Evolutionary conservation across 1,140 invertebrate genomes (phyloP), one percentile per base, ranked within the genome.

Genomic region (Matsumurasca onukii): DNA sequence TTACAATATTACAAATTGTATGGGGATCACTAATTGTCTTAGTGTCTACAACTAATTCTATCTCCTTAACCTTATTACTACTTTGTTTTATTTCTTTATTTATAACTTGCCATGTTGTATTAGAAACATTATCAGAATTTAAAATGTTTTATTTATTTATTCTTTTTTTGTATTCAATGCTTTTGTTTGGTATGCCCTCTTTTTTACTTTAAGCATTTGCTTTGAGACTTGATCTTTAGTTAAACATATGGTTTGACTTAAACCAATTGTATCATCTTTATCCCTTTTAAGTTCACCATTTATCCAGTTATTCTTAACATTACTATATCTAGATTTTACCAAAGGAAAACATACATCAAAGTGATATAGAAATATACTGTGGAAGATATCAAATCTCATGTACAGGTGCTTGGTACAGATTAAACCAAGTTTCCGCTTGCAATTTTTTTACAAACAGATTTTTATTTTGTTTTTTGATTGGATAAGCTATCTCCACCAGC

Each of bases 301-400:
- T n/a, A n/a, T n/a, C 9, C 39, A 12, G 9, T 45, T n/a, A 12
- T 9, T n/a, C 39, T 45, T 12, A 9, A 45, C n/a, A 12, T 45
- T 45, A n/a, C n/a, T n/a, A n/a, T n/a, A n/a, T n/a, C n/a, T n/a
- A n/a, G n/a, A n/a, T n/a, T n/a, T n/a, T n/a, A 45, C 9, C 39
- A 45, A 45, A 45, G 39, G 39, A 45, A 45, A 45, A 45, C 39
- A 45, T 45, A 45, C 9, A 45, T 45, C n/a, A n/a, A 45, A 45
- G n/a, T 45, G n/a, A n/a, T 45, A 45, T n/a, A 45, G n/a, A 45
- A 45, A 45, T 45, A 45, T 12, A n/a, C n/a, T n/a, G n/a, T 12
- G 39, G n/a, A 45, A 45, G 9, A 45, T n/a, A 45, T 45, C n/a
- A 45, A 12, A 45, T 45, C 9, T 12, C 9, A 9, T 45, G 9